Percentiles rank a stretch among this genome's conserved stretches.
Conservation (phyloP, 92 coral and sea anemone species). For the Chrysogorgia sp. region DNA sequence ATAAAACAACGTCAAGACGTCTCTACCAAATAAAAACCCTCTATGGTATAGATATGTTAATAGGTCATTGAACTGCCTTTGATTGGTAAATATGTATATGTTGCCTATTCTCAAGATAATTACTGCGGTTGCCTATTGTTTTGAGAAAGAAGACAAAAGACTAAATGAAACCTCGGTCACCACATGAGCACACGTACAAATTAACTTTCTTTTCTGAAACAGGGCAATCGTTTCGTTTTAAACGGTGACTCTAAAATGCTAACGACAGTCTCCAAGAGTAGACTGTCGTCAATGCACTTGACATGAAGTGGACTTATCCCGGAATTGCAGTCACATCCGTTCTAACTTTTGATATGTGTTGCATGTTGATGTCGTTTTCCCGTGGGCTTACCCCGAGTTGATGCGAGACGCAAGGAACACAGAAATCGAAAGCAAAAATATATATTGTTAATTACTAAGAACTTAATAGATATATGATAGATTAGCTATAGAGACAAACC, state of each 20-base stretch:
- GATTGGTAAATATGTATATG: conserved; percentile 50
- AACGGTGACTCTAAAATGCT: neutral
- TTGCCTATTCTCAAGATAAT: conserved; percentile 29
- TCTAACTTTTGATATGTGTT: neutral
- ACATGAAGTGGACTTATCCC: conserved; percentile 26
- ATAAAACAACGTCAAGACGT: conserved; percentile 38
- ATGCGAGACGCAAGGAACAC: neutral
- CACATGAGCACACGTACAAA: conserved; percentile 12
- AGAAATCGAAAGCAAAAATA: neutral
- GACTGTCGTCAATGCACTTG: neutral
- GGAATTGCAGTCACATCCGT: conserved; percentile 40
- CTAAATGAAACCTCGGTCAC: conserved; percentile 3
- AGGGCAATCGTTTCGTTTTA: neutral
- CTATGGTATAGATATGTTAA: conserved; percentile 50
- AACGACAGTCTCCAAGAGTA: neutral
- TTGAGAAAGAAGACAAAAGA: conserved; percentile 12
- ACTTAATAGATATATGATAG: neutral
- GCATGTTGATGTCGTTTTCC: conserved; percentile 12
- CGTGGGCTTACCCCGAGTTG: neutral
- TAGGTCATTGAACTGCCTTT: conserved; percentile 42
- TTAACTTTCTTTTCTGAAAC: conserved; percentile 7
- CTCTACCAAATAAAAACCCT: conserved; percentile 43
- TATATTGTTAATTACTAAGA: neutral
- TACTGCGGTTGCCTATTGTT: conserved; percentile 41
- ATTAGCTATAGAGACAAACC: too few relatives aligned